Base-by-base conservation (phyloP, 2,888 invertebrate species). In the Aspidiotus rigidus region DNA sequence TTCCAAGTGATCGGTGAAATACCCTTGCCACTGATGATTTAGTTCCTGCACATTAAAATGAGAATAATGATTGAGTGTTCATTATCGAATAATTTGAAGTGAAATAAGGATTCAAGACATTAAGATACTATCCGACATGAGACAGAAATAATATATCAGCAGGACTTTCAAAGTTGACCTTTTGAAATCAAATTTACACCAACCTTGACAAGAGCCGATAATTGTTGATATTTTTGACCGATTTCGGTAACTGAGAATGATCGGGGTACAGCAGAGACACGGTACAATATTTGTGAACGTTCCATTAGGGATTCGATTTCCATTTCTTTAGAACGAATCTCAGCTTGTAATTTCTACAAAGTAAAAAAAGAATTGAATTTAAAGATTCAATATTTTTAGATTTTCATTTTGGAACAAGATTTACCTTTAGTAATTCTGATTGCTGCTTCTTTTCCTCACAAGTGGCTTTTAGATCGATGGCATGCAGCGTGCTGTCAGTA, bases 291-390 rank as follows among this genome's bases (percentile, higher is more conserved):
- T 76, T 96, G 94, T 0, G 93, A 91, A 73, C 89, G 86, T 77
- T 96, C 96, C 28, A 92, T 93, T 0, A 96, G 89, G 66, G 89
- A 87, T 75, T 96, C 95, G 70, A 95, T 91, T 80, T 95, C 95
- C 11, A 93, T 79, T 79, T 93, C 93, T 76, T 93, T 93, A 5
- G 93, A 92, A 59, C 90, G 84, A 1, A 93, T 87, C 80, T 93
- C 91, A 61, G 93, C 93, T 80, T 93, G 93, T 41, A 93, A 78
- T 40, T 82, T 81, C 78, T 90, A 85, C 49, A 10, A 5, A 55
- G 15, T 40, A 28, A 56, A 56, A n/a, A n/a, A 53, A 17, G 44
- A 15, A 56, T 56, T 1, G 13, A 66, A 7, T 41, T 56, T 57
- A n/a, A 41, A 56, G 44, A 28, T 28, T 5, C 28, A 28, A 28